A percentile compares a stretch with the other conserved stretches of the same genome.
Conservation (phyloP, 2,888 invertebrate species). For the Arge pagana region DNA sequence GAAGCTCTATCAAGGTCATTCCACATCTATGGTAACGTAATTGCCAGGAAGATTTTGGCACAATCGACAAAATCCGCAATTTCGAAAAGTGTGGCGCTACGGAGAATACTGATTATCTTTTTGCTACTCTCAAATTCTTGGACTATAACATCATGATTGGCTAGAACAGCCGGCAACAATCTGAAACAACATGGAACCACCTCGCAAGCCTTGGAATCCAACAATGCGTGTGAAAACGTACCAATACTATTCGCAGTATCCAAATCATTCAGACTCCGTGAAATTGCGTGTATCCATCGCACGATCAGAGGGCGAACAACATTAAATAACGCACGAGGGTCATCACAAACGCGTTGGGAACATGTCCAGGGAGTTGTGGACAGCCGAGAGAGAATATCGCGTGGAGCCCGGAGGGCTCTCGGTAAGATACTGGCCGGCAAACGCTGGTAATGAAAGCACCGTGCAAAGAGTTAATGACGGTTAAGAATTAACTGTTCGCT, state of each 20-base stretch:
- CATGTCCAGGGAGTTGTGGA: background rate
- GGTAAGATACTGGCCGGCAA: background rate
- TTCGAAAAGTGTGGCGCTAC: background rate
- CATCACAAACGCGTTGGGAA: background rate
- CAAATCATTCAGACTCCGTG: constrained; percentile 52
- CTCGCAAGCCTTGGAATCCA: background rate
- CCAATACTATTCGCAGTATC: constrained; percentile 54
- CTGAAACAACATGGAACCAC: too few relatives aligned
- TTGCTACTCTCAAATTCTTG: background rate
- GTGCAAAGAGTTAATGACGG: background rate
- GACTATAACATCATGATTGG: too few relatives aligned
- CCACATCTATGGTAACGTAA: too few relatives aligned
- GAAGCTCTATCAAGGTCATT: too few relatives aligned
- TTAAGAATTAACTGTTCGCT: background rate
- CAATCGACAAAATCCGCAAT: background rate
- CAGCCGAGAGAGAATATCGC: background rate
- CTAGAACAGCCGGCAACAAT: too few relatives aligned
- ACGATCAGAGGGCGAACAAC: too few relatives aligned
- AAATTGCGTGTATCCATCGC: too few relatives aligned
- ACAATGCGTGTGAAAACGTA: constrained; percentile 36
- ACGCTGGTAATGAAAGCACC: background rate
- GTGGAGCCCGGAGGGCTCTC: too few relatives aligned
- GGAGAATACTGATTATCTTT: background rate
- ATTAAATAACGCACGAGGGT: too few relatives aligned
- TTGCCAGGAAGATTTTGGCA: too few relatives aligned